A percentile compares a stretch with the other conserved stretches of the same genome.
Conservation (phyloP, 2,113 vertebrate genomes). For the Columbina picui region DNA sequence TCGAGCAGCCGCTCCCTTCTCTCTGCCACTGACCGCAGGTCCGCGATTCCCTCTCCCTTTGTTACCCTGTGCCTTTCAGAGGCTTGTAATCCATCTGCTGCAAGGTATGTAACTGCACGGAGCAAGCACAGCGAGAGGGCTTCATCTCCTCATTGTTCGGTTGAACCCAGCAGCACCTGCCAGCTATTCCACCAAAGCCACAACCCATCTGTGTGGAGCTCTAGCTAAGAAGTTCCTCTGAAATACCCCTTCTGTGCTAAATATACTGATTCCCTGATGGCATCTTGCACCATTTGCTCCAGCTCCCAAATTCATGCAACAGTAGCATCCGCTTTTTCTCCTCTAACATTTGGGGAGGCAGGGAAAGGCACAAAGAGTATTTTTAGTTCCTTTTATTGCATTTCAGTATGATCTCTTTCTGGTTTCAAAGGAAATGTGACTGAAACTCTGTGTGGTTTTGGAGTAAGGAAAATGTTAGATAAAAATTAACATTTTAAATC, state of each 20-base stretch:
- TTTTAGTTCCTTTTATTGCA: constrained; percentile 26
- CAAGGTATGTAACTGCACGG: neutral
- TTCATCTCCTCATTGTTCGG: neutral
- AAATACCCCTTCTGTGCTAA: constrained; percentile 15
- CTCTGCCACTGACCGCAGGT: neutral
- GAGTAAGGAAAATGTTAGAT: constrained; percentile 24
- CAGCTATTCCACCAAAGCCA: neutral
- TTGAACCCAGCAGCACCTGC: neutral
- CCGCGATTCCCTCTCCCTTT: neutral
- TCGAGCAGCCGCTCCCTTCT: neutral
- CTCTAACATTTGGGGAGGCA: neutral
- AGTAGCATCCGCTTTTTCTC: neutral
- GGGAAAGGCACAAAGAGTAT: constrained; percentile 10
- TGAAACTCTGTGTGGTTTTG: constrained; percentile 10
- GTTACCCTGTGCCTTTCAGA: neutral
- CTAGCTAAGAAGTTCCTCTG: neutral
- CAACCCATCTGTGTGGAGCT: neutral
- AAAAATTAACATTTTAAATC: constrained; percentile 49
- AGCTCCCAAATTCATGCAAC: neutral
- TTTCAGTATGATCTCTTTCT: neutral
- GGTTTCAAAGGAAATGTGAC: constrained; percentile 49
- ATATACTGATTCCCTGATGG: neutral
- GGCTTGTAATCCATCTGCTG: neutral
- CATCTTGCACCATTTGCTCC: neutral
- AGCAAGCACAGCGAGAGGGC: neutral